Evolutionary conservation across 2,113 vertebrate species (phyloP), one percentile per base, ranked within the genome.

Genomic region (Macrotis lagotis): DNA sequence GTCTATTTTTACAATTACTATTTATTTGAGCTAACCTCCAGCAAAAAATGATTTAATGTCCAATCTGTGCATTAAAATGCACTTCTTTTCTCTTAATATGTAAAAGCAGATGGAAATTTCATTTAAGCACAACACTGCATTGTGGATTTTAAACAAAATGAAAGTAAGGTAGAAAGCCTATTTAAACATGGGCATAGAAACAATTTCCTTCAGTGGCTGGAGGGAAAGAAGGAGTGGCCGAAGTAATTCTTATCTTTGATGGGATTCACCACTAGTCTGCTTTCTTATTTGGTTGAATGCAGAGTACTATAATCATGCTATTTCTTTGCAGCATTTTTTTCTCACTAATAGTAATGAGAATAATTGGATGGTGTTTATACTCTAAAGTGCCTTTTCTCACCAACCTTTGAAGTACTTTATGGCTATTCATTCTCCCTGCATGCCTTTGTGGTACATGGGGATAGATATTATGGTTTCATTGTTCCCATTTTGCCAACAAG

Each of bases 1-100:
- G 97, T 97, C 96, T 97, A 98, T 98, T 98, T 83, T 98, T 98
- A 98, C 98, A 98, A 98, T 98, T 98, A 98, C 96, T 98, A 96
- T 98, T 98, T 98, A 98, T 98, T 96, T 97, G 96, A 96, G 90
- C 97, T 98, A 98, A 97, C 98, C 98, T 98, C 96, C 95, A 98
- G 98, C 96, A 98, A 97, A 97, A 97, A 98, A 98, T 98, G 95
- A 97, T 98, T 97, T 98, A 98, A 98, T 97, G 97, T 98, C 98
- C 97, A 98, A 96, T 97, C 97, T 96, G 96, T 55, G 51, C 97
- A 98, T 98, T 98, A 98, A 98, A 98, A 98, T 97, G 89, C 95
- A 97, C 96, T 98, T 97, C 95, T 96, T 98, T 98, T 98, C 95
- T 94, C 97, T 97, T 97, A 97, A 97, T 97, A 97, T 98, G 97